Evolutionary conservation across 2,888 invertebrate genomes (phyloP).

Genomic region (Lasioglossum calceatum): DNA sequence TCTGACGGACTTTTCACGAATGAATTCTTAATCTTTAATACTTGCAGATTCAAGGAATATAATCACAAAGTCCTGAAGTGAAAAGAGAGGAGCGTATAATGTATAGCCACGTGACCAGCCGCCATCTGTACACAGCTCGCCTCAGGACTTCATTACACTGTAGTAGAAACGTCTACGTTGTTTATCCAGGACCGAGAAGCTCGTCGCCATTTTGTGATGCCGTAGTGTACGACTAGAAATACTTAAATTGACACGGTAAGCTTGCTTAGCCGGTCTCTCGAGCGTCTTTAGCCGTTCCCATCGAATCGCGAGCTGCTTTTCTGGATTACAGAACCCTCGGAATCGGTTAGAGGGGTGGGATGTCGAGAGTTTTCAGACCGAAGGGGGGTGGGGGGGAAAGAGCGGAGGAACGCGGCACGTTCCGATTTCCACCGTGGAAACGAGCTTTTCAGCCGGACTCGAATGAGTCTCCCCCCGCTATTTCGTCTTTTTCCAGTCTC

Average conservation of each 20-base stretch:
- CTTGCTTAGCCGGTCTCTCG: constrained; percentile 50
- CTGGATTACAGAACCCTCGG: constrained; percentile 22
- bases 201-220: background rate
- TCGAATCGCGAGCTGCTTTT: constrained; percentile 16
- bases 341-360: constrained; percentile 24
- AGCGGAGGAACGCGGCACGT: constrained; percentile 21
- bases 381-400: background rate
- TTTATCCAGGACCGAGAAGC: background rate
- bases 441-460: constrained; percentile 23
- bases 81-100: too few relatives aligned
- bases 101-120: background rate
- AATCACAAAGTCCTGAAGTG: background rate
- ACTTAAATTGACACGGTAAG: constrained; percentile 40
- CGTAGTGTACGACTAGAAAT: background rate
- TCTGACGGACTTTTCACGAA: background rate
- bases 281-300: constrained; percentile 37
- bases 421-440: constrained; percentile 34
- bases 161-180: background rate
- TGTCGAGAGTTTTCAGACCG: background rate
- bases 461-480: constrained; percentile 9
- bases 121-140: background rate
- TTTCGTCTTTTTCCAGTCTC: constrained; percentile 36
- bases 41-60: background rate
- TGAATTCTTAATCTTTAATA: background rate
- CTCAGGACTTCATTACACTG: background rate